Conservation (phyloP, 2,888 invertebrate species). For the Callosobruchus maculatus region DNA sequence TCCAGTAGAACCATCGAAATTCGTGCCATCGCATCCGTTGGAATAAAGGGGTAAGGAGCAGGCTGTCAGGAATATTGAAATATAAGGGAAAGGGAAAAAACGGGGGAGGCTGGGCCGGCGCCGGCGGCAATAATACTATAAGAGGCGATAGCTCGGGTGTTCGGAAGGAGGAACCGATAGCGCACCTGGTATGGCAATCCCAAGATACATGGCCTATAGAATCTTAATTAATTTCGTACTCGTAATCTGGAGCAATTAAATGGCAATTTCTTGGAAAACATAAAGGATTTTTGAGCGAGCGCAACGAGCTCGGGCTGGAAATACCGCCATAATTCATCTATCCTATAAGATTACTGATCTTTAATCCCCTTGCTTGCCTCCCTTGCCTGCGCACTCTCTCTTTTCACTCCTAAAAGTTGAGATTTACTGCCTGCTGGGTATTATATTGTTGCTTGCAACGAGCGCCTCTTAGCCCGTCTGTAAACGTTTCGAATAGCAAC, state of each 20-base stretch:
- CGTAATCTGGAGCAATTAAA: constrained; percentile 51
- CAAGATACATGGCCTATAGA: constrained; percentile 50
- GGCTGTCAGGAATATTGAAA: not conserved
- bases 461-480: not conserved
- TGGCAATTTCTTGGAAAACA: constrained; percentile 50
- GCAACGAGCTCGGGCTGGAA: constrained; percentile 45
- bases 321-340: constrained; percentile 66
- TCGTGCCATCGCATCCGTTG: constrained; percentile 28
- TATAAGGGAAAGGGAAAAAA: not conserved
- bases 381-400: constrained; percentile 35
- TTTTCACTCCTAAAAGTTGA: constrained; percentile 61
- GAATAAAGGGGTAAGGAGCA: not conserved
- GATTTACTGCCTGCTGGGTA: constrained; percentile 66
- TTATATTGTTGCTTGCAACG: constrained; percentile 55
- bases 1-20: too few species aligned
- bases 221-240: constrained; percentile 51
- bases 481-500: not conserved
- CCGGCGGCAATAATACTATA: not conserved
- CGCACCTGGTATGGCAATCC: constrained; percentile 44
- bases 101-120: not conserved
- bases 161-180: constrained; percentile 17
- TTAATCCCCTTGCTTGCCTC: constrained; percentile 66
- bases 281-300: constrained; percentile 48
- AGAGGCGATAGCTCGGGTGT: constrained; percentile 14
- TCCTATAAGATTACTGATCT: constrained; percentile 71